A percentile compares a stretch with the other conserved stretches of the same genome.
Conservation (phyloP, 2,888 invertebrate genomes). For the Polylopha cassiicola region DNA sequence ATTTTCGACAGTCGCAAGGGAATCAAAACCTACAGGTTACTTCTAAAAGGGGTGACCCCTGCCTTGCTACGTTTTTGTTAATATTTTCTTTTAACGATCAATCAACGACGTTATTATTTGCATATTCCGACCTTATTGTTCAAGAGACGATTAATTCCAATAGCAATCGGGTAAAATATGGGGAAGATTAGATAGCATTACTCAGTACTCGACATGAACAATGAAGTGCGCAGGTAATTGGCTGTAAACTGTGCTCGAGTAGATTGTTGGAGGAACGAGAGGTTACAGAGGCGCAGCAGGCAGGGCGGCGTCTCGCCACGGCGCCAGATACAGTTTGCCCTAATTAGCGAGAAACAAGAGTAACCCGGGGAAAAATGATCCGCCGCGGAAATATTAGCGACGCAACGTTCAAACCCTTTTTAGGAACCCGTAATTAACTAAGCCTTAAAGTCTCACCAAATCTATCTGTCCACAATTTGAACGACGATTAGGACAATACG, state of each 20-base stretch:
- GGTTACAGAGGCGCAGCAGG: conserved; percentile 31
- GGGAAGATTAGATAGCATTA: conserved; percentile 37
- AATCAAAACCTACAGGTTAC: too few relatives aligned
- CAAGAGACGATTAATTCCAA: too few relatives aligned
- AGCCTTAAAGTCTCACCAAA: too few relatives aligned
- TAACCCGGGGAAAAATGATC: conserved; percentile 36
- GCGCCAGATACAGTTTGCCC: conserved; percentile 30
- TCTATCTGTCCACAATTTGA: too few relatives aligned
- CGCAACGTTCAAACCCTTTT: conserved; percentile 8
- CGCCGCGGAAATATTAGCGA: conserved; percentile 22
- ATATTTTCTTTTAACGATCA: too few relatives aligned
- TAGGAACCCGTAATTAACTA: too few relatives aligned
- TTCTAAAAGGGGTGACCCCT: too few relatives aligned
- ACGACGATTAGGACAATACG: too few relatives aligned
- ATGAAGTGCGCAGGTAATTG: conserved; percentile 59
- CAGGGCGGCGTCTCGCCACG: conserved; percentile 26
- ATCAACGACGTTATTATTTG: too few relatives aligned
- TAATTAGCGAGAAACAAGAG: conserved; percentile 61
- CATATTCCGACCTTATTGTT: too few relatives aligned
- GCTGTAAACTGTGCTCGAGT: conserved; percentile 56
- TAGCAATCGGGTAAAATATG: conserved; percentile 24
- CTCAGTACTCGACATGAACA: conserved; percentile 50
- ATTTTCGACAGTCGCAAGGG: too few relatives aligned
- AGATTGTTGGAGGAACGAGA: conserved; percentile 48
- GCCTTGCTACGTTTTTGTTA: too few relatives aligned